Evolutionary conservation across 2,888 invertebrate genomes (phyloP).

Genomic region (Eilema depressum): DNA sequence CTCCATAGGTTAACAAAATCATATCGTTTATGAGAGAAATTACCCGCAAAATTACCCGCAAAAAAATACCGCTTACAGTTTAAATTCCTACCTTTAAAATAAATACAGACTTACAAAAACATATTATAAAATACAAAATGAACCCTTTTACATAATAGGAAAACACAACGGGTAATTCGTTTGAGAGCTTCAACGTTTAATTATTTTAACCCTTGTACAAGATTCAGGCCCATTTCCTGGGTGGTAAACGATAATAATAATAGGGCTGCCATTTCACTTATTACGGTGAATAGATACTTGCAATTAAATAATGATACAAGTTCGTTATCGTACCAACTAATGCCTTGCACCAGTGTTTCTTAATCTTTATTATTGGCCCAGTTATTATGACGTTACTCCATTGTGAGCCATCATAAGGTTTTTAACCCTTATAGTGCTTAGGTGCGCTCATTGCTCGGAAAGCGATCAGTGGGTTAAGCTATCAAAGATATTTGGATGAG

Average conservation of each 20-base stretch:
- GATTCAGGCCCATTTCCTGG: conserved; percentile 42
- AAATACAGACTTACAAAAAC: not conserved
- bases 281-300: conserved; percentile 17
- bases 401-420: no score
- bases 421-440: no score
- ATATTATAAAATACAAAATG: conserved; percentile 16
- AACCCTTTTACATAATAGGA: conserved; percentile 24
- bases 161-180: conserved; percentile 38
- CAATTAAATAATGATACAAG: not conserved
- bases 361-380: not conserved
- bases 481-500: no score
- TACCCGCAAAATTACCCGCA: not conserved
- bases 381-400: not conserved
- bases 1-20: no score
- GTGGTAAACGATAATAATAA: conserved; percentile 38
- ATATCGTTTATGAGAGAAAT: not conserved
- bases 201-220: conserved; percentile 50
- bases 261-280: conserved; percentile 40
- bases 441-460: no score
- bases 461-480: no score
- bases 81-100: not conserved
- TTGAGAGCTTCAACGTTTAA: conserved; percentile 44
- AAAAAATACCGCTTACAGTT: not conserved
- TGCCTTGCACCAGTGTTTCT: not conserved
- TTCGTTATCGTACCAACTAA: not conserved